These are phyloP conservation scores for Anarhynchus alexandrinus DNA, from an alignment of 2,113 vertebrate genomes.

Conservation along the genomic window DNA sequence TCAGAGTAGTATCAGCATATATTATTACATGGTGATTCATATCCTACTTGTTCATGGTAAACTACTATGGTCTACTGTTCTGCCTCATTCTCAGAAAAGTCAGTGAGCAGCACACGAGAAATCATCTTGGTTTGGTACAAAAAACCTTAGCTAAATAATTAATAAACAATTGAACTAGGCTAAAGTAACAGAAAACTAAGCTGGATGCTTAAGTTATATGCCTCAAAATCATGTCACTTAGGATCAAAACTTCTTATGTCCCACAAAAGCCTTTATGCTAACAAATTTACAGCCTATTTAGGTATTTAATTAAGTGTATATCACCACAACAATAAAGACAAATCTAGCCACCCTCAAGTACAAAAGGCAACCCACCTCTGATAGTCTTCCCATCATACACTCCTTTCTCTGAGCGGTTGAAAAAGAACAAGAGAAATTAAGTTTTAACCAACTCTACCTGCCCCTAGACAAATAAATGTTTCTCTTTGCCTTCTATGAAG, in stretches of 20 bases:
- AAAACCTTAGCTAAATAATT: neutral
- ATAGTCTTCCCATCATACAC: conserved; percentile 68
- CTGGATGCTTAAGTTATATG: neutral
- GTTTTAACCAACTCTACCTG: conserved; percentile 63
- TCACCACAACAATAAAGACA: conserved; percentile 44
- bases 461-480: conserved; percentile 41
- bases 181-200: neutral
- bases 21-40: neutral
- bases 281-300: conserved; percentile 16
- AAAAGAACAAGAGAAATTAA: conserved; percentile 68
- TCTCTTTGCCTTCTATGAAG: conserved; percentile 51
- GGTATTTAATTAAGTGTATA: conserved; percentile 22
- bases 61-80: neutral
- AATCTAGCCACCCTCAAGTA: conserved; percentile 68
- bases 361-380: conserved; percentile 68
- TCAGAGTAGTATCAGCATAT: neutral
- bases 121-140: neutral
- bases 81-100: neutral
- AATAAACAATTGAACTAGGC: neutral
- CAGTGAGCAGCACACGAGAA: neutral
- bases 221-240: neutral
- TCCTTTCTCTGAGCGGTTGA: conserved; percentile 69
- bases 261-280: conserved; percentile 2
- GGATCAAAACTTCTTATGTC: neutral
- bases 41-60: neutral